Percentiles rank a stretch among this genome's conserved stretches.
phyloP scores from a whole-genome alignment of 2,797 vertebrate genomes.

The Argentina silus region DNA sequence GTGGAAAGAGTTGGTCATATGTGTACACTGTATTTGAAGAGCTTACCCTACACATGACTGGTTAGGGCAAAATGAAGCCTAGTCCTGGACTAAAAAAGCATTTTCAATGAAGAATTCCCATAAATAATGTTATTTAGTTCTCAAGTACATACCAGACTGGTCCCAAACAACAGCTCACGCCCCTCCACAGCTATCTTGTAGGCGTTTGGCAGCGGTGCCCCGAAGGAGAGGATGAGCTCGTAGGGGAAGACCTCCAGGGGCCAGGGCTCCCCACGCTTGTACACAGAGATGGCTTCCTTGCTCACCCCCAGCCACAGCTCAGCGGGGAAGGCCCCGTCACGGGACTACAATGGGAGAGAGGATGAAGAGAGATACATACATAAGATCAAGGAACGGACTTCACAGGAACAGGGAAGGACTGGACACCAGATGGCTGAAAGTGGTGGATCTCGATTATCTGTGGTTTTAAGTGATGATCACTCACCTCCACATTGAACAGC shows the following conservation, averaged over 20 bases:
- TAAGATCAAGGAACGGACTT: not conserved
- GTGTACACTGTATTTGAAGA: too few species aligned
- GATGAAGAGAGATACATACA: not conserved
- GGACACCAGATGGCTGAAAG: not conserved
- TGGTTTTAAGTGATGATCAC: conserved; percentile 21
- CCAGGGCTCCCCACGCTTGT: conserved; percentile 91
- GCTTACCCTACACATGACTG: too few species aligned
- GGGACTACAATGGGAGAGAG: conserved; percentile 72
- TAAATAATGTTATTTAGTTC: too few species aligned
- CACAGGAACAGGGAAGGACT: not conserved
- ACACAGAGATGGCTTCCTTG: conserved; percentile 90
- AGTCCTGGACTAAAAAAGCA: too few species aligned
- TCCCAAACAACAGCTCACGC: conserved; percentile 92
- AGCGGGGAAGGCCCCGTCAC: conserved; percentile 87
- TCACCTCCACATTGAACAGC: conserved; percentile 94
- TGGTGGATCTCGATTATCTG: too few species aligned
- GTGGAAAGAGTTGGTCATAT: not conserved
- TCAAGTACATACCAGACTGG: conserved; percentile 82
- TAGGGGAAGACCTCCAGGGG: conserved; percentile 94
- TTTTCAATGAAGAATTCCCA: too few species aligned
- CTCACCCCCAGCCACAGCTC: conserved; percentile 96
- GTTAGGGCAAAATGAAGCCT: too few species aligned
- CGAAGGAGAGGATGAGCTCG: conserved; percentile 94
- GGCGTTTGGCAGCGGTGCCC: conserved; percentile 87
- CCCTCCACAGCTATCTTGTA: conserved; percentile 96